Evolutionary conservation across 2,888 invertebrate genomes (phyloP), one percentile per base, ranked within the genome.

Genomic region (Rugalucina vietnamica): DNA sequence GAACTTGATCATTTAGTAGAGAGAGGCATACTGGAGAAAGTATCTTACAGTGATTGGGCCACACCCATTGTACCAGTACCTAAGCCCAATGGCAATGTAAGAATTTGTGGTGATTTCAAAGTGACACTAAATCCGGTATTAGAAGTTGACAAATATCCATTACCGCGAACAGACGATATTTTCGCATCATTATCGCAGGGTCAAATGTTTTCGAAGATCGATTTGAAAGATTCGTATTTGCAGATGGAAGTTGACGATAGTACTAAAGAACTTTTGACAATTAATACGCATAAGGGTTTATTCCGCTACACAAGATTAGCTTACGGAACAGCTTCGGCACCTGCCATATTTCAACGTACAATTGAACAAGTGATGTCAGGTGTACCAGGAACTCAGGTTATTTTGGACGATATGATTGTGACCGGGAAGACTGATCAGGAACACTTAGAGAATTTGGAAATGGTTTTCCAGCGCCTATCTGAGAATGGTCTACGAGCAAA

Each of bases 61-160:
- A 87, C 91, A 32, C 91, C 91, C 1, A 86, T 90, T 32, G 89
- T 91, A 3, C 85, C 88, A 36, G 88, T 91, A 12, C 71, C 84
- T 0, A 91, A 91, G 77, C 65, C 84, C 34, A 76, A 85, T 57
- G 85, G 86, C 14, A 50, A 78, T n/a, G 71, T 88, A 32, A 36
- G 91, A 34, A 83, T 91, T 27, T 92, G 91, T 82, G 90, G 91
- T 4, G 91, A 93, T 71, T 91, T 87, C 72, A 90, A 90, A 24
- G 88, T 89, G 0, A 89, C 91, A 0, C 50, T 92, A 0, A 91
- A 92, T 74, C 91, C 87, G 8, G 84, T 86, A 24, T 57, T 94
- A 36, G 84, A 91, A 50, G 84, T 92, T 32, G 91, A 93, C 27
- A 89, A 92, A 60, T 88, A 91, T 79, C 89, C 87, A 75, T 78